phyloP scores from a whole-genome alignment of 1,140 invertebrate genomes.

The Drosophila aff. region DNA sequence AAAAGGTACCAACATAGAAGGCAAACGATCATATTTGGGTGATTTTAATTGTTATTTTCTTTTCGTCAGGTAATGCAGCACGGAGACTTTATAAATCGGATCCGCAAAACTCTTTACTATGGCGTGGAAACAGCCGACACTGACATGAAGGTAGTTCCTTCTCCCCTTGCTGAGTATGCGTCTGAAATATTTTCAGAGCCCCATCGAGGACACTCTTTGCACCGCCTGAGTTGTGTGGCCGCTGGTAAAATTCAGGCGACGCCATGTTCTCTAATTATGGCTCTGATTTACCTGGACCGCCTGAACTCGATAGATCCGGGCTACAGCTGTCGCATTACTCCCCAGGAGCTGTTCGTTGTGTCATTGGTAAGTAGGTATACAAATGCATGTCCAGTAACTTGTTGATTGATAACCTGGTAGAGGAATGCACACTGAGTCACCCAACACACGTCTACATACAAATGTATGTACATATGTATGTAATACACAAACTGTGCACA shows the following conservation, averaged over 20 bases:
- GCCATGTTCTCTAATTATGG: conserved; percentile 92
- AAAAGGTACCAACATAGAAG: conserved; percentile 1
- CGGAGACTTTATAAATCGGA: conserved; percentile 90
- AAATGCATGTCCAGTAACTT: conserved; percentile 30
- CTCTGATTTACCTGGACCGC: conserved; percentile 94
- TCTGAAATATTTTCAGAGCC: conserved; percentile 92
- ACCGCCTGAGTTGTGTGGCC: conserved; percentile 91
- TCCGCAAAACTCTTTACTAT: conserved; percentile 95
- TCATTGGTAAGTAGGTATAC: conserved; percentile 90
- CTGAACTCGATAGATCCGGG: conserved; percentile 92
- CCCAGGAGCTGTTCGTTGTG: conserved; percentile 96
- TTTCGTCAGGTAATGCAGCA: conserved; percentile 85
- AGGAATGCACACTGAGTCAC: neutral
- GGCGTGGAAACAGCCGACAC: conserved; percentile 91
- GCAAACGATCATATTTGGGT: neutral
- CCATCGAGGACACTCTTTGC: conserved; percentile 89
- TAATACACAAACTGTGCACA: too few relatives aligned
- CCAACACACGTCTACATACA: too few relatives aligned
- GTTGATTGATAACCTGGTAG: conserved; percentile 41
- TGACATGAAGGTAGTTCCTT: conserved; percentile 71
- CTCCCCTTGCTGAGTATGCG: conserved; percentile 89
- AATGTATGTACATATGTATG: too few relatives aligned
- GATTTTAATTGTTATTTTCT: neutral
- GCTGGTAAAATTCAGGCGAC: conserved; percentile 94
- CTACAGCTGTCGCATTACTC: conserved; percentile 92